Conservation (phyloP, 2,797 vertebrate species). For the Tarsius wallacei region DNA sequence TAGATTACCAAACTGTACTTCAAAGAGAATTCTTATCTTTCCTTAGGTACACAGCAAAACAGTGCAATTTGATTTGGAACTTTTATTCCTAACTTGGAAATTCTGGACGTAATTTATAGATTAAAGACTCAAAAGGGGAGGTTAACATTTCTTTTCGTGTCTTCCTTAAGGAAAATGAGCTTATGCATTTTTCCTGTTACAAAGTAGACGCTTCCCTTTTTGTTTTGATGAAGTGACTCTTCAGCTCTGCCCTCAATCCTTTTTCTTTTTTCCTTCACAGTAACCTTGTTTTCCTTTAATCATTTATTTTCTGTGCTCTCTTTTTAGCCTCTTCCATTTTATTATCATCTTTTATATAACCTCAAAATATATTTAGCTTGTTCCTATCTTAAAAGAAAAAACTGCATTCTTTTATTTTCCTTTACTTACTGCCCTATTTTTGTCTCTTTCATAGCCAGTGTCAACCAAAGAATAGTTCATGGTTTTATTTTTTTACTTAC, state of each 20-base stretch:
- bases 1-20: not conserved
- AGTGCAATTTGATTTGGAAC: not conserved
- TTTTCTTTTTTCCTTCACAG: not conserved
- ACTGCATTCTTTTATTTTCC: not conserved
- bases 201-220: not conserved
- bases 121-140: not conserved
- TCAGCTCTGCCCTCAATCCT: not conserved
- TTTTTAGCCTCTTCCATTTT: not conserved
- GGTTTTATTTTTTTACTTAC: not conserved
- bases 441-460: not conserved
- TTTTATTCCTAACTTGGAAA: not conserved
- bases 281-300: not conserved
- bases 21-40: not conserved
- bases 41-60: not conserved
- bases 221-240: not conserved
- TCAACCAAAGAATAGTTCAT: not conserved
- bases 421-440: not conserved
- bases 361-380: not conserved
- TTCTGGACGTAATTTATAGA: conserved; percentile 36
- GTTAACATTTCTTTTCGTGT: conserved; percentile 24
- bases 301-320: not conserved
- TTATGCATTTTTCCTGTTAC: not conserved
- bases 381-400: conserved; percentile 21
- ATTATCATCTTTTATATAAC: not conserved
- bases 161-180: not conserved